Conservation (phyloP, 1,140 invertebrate species). For the Stegodyphus mimosarum region DNA sequence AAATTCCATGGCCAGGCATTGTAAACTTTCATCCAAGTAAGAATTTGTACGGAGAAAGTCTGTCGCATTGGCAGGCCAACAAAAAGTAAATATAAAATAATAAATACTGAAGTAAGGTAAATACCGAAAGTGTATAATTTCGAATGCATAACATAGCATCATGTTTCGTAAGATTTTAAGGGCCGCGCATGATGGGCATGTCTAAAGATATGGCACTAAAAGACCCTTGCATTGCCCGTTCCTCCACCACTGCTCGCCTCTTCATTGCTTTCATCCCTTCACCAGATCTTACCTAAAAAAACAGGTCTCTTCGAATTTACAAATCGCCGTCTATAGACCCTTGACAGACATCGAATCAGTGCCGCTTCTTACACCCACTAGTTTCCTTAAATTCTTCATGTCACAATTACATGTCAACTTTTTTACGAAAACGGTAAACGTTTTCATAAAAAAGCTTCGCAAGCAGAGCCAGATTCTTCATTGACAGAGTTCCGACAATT, state of each 20-base stretch:
- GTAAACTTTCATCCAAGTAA: not conserved
- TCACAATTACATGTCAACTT: not conserved
- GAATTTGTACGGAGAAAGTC: no score
- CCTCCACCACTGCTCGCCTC: not conserved
- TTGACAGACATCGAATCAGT: no score
- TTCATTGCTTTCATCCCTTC: not conserved
- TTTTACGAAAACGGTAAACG: no score
- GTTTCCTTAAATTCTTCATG: not conserved
- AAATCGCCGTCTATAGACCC: no score
- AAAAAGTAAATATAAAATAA: no score
- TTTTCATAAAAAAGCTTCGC: not conserved
- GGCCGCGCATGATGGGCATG: not conserved
- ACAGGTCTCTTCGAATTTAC: no score
- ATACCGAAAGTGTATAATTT: not conserved
- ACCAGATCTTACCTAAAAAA: no score
- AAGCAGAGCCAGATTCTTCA: not conserved
- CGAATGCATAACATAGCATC: not conserved
- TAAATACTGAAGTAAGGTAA: no score
- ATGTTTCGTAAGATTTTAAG: not conserved
- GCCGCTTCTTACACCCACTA: not conserved
- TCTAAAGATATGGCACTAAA: not conserved
- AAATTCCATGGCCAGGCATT: not conserved
- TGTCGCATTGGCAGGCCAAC: not conserved
- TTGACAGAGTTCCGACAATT: not conserved
- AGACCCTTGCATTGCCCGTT: not conserved